Evolutionary conservation across 2,797 vertebrate genomes (phyloP).

Genomic region (Sorex maritimensis): DNA sequence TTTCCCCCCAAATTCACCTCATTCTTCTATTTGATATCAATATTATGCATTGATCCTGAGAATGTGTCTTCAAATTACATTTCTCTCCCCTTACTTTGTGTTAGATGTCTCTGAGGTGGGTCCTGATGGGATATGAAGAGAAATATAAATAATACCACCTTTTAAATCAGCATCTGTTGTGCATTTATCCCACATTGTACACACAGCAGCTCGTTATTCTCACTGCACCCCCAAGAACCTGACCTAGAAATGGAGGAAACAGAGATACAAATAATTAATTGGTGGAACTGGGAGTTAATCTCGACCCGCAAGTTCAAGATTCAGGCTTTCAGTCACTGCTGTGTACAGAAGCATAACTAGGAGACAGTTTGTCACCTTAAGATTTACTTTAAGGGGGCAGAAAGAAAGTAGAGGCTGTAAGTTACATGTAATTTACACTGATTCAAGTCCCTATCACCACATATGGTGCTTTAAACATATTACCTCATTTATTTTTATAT

Average conservation of each 20-base stretch:
- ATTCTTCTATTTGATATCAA: slow-evolving; percentile 49
- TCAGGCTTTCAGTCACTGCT: not conserved
- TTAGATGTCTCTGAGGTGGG: slow-evolving; percentile 13
- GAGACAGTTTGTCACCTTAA: not conserved
- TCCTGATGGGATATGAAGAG: slow-evolving; percentile 47
- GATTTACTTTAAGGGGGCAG: not conserved
- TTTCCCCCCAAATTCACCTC: slow-evolving; percentile 31
- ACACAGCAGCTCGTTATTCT: not conserved
- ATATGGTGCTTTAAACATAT: too few species aligned
- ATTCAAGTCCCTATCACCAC: too few species aligned
- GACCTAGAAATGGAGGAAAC: not conserved
- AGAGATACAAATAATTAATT: not conserved
- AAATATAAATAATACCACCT: slow-evolving; percentile 4
- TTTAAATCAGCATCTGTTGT: not conserved
- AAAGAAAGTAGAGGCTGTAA: too few species aligned
- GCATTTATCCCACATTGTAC: not conserved
- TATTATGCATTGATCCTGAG: slow-evolving; percentile 42
- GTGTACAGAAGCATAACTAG: not conserved
- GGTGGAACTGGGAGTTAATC: not conserved
- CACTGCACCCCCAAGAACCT: not conserved
- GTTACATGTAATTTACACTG: too few species aligned
- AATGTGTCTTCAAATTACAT: slow-evolving; percentile 36
- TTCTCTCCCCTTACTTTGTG: slow-evolving; percentile 31
- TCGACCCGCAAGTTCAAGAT: not conserved
- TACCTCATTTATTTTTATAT: too few species aligned